Base-by-base conservation (phyloP, 2,797 vertebrate species). In the Melanotaenia pygmaea region DNA sequence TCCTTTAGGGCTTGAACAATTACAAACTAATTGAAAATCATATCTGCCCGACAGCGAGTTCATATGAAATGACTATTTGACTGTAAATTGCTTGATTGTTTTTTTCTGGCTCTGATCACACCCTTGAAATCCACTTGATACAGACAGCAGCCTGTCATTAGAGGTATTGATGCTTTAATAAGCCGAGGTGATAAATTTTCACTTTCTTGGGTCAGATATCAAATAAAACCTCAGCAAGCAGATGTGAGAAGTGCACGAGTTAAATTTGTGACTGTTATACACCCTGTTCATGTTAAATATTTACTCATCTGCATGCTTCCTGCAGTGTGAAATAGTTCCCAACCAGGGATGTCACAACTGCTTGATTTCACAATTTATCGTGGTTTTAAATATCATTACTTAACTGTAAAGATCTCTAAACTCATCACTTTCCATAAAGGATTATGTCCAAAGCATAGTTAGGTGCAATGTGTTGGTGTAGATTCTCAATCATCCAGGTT, bases 261-360 rank as follows among this genome's bases (percentile, higher is more conserved):
- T 51, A 51, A 24, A 24, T 12, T 3, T 24, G 9, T 20, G 43
- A 20, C 43, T 20, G 8, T n/a, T 20, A 20, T 26, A 61, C 80
- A 68, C 78, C 82, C 73, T 79, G 84, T 74, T 87, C 79, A 77
- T 77, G 83, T 85, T 83, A 79, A 85, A 84, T 87, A 82, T 86
- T 88, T 64, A 82, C 81, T 74, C 53, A 51, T 80, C 43, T 75
- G 53, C 57, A 62, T 38, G 64, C 76, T 74, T 80, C 61, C 74
- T 69, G 80, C 28, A 14, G 59, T 3, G 45, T 64, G 67, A 37
- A 72, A 53, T 28, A 34, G 38, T 83, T 70, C 56, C n/a, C 16
- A 22, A 3, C 54, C 40, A 45, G 14, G 14, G 2, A 18, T 45
- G 14, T 16, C 40, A 18, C 40, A 6, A 8, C n/a, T 47, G n/a